A percentile compares a stretch with the other conserved stretches of the same genome.
These are phyloP conservation scores for Pseudorhombus dupliciocellatus DNA, from an alignment of 2,113 vertebrate species.

Conservation along the genomic window DNA sequence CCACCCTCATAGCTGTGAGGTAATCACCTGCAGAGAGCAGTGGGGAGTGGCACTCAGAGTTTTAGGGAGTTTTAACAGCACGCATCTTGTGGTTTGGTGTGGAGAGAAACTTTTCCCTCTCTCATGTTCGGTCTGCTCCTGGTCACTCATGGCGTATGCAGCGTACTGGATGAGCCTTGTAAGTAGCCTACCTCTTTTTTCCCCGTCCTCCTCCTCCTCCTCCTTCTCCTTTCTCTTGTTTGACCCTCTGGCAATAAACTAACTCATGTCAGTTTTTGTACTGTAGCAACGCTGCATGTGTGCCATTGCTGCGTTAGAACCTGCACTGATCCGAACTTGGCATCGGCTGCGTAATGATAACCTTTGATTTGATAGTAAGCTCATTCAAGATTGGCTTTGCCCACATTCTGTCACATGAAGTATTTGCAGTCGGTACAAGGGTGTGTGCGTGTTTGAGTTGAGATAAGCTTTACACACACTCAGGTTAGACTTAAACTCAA, in stretches of 20 bases:
- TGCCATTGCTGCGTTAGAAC: not conserved
- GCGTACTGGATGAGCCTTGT: slow-evolving; percentile 69
- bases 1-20: not conserved
- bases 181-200: slow-evolving; percentile 59
- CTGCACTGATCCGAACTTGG: slow-evolving; percentile 18
- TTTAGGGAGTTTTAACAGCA: slow-evolving; percentile 8
- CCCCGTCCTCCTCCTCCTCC: too few species aligned
- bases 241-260: not conserved
- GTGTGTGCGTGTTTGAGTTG: slow-evolving; percentile 38
- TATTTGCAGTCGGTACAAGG: slow-evolving; percentile 16
- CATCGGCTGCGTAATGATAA: not conserved
- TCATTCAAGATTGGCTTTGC: not conserved
- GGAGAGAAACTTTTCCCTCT: not conserved
- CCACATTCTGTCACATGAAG: not conserved
- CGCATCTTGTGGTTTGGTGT: not conserved
- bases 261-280: not conserved
- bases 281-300: not conserved
- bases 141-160: slow-evolving; percentile 77
- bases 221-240: not conserved
- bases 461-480: slow-evolving; percentile 10
- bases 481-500: not conserved
- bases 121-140: not conserved
- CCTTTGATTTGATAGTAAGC: not conserved
- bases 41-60: slow-evolving; percentile 61
- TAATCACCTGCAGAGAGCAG: not conserved